Conservation (phyloP, 2,113 vertebrate genomes). For the Isurus oxyrinchus region DNA sequence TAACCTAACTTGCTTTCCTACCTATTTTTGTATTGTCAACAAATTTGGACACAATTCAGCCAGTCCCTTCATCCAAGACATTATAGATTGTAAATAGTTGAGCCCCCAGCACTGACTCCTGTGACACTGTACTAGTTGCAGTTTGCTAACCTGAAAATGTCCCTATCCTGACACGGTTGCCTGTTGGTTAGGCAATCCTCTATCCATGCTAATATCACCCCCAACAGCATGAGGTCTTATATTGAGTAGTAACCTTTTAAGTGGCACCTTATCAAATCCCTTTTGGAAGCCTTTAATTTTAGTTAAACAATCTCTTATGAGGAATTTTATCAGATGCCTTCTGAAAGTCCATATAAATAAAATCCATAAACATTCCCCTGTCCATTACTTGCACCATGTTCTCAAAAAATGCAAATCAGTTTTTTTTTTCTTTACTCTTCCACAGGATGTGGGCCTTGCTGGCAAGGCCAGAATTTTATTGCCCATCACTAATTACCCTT, state of each 20-base stretch:
- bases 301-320: not conserved
- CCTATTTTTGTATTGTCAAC: no score
- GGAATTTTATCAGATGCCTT: not conserved
- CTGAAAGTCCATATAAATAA: not conserved
- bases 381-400: not conserved
- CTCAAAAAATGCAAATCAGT: not conserved
- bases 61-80: no score
- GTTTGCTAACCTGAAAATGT: not conserved
- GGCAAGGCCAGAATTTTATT: no score
- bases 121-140: not conserved
- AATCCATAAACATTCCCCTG: not conserved
- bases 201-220: no score
- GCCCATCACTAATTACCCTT: no score
- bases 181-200: not conserved
- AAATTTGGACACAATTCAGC: no score
- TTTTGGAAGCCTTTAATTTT: not conserved
- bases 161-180: not conserved
- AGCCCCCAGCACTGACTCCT: not conserved
- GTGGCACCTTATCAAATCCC: not conserved
- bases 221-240: no score
- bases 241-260: not conserved
- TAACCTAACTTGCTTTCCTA: no score
- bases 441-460: no score
- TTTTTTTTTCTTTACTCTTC: no score
- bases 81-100: no score